phyloP scores from a whole-genome alignment of 2,797 vertebrate species.

The Falco concolor region DNA sequence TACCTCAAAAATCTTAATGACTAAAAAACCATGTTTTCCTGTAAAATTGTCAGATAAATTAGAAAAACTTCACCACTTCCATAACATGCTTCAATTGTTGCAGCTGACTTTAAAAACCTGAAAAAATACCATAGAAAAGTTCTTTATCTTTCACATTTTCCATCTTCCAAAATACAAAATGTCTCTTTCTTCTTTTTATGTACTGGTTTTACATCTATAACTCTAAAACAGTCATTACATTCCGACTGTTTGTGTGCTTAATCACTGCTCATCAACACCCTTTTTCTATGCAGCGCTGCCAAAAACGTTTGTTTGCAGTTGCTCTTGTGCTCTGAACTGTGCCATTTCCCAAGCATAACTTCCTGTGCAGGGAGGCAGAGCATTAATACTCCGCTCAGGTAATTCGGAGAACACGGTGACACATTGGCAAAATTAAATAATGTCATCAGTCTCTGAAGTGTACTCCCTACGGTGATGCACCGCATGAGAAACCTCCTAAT shows the following conservation, averaged over 20 bases:
- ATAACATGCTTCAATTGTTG: conserved; percentile 23
- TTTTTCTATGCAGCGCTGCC: neutral
- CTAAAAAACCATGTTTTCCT: neutral
- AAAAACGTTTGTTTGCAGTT: conserved; percentile 46
- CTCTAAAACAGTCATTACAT: neutral
- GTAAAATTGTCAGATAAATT: neutral
- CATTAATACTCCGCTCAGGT: conserved; percentile 55
- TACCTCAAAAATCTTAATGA: neutral
- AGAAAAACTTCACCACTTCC: neutral
- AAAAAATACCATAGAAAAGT: conserved; percentile 3
- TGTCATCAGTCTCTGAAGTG: conserved; percentile 64
- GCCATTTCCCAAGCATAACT: neutral
- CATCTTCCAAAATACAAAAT: neutral
- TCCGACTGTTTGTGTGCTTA: conserved; percentile 23
- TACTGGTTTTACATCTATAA: conserved; percentile 18
- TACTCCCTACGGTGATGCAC: conserved; percentile 45
- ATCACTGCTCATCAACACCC: conserved; percentile 37
- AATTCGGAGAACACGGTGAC: conserved; percentile 23
- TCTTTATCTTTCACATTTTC: neutral
- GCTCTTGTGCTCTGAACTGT: conserved; percentile 26
- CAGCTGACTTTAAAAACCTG: neutral
- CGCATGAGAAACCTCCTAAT: conserved; percentile 56
- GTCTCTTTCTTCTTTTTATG: neutral
- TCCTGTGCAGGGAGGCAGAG: conserved; percentile 19
- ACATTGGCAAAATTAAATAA: conserved; percentile 71